A percentile compares a stretch with the other conserved stretches of the same genome.
Conservation (phyloP, 2,888 invertebrate species). For the Nephrotoma guestfalica region DNA sequence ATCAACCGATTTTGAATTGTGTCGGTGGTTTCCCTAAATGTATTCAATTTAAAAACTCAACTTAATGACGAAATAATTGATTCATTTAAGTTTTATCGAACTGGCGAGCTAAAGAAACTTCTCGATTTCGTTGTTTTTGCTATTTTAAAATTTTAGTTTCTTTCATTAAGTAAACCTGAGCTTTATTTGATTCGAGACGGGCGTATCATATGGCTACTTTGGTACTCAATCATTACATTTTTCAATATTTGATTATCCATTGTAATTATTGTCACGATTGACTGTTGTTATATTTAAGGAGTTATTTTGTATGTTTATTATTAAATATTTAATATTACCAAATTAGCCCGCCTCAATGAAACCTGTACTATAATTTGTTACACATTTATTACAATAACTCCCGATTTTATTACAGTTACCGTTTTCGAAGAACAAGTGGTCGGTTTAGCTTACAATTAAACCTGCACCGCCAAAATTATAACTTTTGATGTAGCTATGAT, state of each 20-base stretch:
- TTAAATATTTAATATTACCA: no score
- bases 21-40: slow-evolving; percentile 49
- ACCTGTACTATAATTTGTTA: no score
- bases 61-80: slow-evolving; percentile 73
- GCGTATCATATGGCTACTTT: not conserved
- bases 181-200: not conserved
- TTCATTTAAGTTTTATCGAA: slow-evolving; percentile 81
- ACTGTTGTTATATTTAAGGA: no score
- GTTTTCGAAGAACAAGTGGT: no score
- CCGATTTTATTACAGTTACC: no score
- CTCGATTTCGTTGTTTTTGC: not conserved
- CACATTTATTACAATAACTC: no score
- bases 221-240: not conserved
- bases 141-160: not conserved
- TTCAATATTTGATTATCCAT: not conserved
- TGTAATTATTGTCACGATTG: not conserved
- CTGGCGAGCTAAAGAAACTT: slow-evolving; percentile 54
- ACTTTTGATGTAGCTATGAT: no score
- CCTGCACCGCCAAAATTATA: no score
- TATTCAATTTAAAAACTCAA: slow-evolving; percentile 59
- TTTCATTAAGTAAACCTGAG: not conserved
- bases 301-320: no score
- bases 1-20: slow-evolving; percentile 23
- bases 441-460: no score
- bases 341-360: no score